phyloP scores from a whole-genome alignment of 2,113 vertebrate species.

The Oxyura jamaicensis region DNA sequence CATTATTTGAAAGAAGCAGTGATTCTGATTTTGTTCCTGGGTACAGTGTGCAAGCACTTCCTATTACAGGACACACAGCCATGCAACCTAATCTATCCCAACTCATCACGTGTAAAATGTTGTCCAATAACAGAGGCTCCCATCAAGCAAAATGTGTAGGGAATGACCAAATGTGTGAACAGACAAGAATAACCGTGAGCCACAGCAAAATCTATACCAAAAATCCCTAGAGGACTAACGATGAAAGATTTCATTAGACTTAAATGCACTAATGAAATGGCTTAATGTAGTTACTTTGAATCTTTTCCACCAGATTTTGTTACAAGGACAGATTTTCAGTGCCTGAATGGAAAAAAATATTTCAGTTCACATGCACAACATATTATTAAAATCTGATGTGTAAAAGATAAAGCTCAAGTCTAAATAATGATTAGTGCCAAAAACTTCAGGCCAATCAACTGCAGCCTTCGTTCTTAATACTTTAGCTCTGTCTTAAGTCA shows the following conservation, averaged over 20 bases:
- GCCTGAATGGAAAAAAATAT: constrained; percentile 13
- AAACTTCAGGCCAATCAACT: neutral
- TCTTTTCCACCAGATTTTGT: constrained; percentile 32
- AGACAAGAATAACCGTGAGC: constrained; percentile 46
- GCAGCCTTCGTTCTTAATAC: neutral
- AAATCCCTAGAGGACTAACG: neutral
- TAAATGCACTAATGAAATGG: constrained; percentile 55
- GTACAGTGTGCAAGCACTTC: neutral
- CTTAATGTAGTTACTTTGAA: constrained; percentile 50
- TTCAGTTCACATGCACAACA: neutral
- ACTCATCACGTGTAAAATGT: neutral
- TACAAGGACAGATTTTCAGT: neutral
- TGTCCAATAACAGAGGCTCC: neutral
- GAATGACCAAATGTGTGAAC: constrained; percentile 54
- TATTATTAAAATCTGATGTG: constrained; percentile 35
- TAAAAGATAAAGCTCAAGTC: constrained; percentile 37
- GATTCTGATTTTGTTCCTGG: neutral
- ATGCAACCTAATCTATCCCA: constrained; percentile 28
- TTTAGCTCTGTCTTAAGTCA: neutral
- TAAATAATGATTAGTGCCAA: constrained; percentile 52
- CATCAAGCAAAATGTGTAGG: neutral
- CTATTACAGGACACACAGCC: neutral
- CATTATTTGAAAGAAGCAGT: neutral
- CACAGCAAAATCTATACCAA: constrained; percentile 37
- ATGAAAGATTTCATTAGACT: constrained; percentile 65